Conservation (phyloP, 2,888 invertebrate species). For the Tineola bisselliella region DNA sequence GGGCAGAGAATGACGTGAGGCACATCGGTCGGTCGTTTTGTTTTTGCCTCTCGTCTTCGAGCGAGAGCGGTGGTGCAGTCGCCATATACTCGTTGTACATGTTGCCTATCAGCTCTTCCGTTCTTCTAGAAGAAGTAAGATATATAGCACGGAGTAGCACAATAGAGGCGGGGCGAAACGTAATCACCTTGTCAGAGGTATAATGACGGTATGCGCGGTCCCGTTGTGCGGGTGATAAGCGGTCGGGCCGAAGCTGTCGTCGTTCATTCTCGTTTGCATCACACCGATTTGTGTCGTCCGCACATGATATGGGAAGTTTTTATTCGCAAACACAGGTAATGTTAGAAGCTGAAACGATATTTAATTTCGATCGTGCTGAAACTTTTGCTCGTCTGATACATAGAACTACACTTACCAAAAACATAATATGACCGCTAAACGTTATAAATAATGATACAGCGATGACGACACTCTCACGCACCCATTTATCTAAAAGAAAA, state of each 20-base stretch:
- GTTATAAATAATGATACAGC: constrained; percentile 73
- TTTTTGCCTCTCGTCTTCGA: constrained; percentile 36
- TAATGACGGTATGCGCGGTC: constrained; percentile 68
- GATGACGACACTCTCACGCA: constrained; percentile 78
- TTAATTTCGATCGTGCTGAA: too few relatives aligned
- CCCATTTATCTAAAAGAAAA: constrained; percentile 66
- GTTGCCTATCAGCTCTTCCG: constrained; percentile 70
- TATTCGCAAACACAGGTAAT: constrained; percentile 85
- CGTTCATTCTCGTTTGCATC: constrained; percentile 68
- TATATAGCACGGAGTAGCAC: neutral
- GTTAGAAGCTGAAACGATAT: constrained; percentile 74
- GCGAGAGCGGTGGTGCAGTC: constrained; percentile 44
- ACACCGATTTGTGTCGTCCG: constrained; percentile 83
- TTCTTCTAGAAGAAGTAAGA: constrained; percentile 45
- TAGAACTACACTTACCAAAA: constrained; percentile 70
- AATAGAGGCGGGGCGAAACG: neutral
- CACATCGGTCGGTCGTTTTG: constrained; percentile 34
- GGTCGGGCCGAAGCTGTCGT: constrained; percentile 71
- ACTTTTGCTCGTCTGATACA: too few relatives aligned
- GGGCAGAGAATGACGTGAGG: constrained; percentile 33
- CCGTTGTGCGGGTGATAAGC: constrained; percentile 68
- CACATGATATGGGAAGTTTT: constrained; percentile 91
- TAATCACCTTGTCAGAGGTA: constrained; percentile 66
- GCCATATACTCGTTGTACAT: constrained; percentile 65
- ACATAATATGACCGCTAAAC: constrained; percentile 74